Conservation (phyloP, 2,888 invertebrate genomes). For the Trachelus troglodyta region DNA sequence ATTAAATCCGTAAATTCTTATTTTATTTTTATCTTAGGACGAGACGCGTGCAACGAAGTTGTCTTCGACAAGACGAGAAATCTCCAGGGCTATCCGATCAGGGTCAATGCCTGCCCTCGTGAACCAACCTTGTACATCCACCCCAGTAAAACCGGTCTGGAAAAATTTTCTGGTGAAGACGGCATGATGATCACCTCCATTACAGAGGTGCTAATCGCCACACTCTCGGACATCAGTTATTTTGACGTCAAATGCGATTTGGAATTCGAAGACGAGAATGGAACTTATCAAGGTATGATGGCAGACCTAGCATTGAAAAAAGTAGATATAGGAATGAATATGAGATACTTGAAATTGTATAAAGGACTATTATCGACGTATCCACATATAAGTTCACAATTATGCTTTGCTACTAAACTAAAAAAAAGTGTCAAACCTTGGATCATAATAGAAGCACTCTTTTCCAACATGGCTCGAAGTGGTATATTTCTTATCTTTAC, state of each 20-base stretch:
- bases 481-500: neutral
- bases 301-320: neutral
- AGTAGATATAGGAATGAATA: conserved; percentile 2
- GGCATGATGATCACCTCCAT: neutral
- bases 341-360: neutral
- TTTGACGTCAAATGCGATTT: neutral
- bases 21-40: neutral
- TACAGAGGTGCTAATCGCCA: neutral
- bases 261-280: neutral
- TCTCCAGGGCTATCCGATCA: conserved; percentile 1
- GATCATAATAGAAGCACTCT: neutral
- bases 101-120: neutral
- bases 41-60: neutral
- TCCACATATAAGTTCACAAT: neutral
- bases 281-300: neutral
- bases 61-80: conserved; percentile 8
- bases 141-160: neutral
- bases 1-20: neutral
- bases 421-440: neutral
- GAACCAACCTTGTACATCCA: conserved; percentile 1
- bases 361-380: neutral
- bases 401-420: neutral
- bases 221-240: neutral
- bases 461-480: neutral
- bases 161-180: neutral